phyloP scores from a whole-genome alignment of 2,113 vertebrate species.

The Amazona guildingii region DNA sequence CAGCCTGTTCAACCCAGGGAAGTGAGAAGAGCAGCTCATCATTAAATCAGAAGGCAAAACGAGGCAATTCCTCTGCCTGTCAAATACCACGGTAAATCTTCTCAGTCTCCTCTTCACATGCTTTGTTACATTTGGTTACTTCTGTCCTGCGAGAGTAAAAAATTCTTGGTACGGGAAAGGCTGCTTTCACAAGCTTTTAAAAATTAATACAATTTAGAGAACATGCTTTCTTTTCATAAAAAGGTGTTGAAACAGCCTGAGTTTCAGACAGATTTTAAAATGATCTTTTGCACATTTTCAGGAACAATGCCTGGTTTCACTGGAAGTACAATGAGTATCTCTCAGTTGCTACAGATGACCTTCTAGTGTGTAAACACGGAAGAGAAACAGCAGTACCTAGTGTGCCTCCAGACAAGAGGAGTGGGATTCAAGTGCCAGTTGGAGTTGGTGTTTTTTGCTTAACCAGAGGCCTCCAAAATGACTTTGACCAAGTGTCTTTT shows the following conservation, averaged over 20 bases:
- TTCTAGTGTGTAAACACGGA: neutral
- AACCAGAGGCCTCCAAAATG: accelerated
- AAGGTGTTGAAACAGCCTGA: neutral
- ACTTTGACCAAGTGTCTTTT: neutral
- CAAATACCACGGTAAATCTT: neutral
- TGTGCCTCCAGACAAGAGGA: neutral
- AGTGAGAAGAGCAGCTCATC: neutral
- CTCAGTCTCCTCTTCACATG: neutral
- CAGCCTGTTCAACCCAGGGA: neutral
- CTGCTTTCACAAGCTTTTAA: neutral
- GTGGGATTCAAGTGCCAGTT: accelerated
- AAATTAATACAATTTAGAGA: neutral
- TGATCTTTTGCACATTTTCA: neutral
- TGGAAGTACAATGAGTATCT: neutral
- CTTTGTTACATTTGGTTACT: neutral
- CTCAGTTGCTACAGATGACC: neutral
- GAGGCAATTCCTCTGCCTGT: neutral
- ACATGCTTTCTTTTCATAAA: neutral
- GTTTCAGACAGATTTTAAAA: neutral
- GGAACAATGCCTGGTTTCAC: neutral
- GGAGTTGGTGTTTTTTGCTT: neutral
- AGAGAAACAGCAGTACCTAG: neutral
- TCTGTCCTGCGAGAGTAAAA: neutral
- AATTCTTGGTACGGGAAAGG: neutral
- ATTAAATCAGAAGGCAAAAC: constrained; percentile 14